phyloP scores from a whole-genome alignment of 2,797 vertebrate genomes.

The Prionace glauca region DNA sequence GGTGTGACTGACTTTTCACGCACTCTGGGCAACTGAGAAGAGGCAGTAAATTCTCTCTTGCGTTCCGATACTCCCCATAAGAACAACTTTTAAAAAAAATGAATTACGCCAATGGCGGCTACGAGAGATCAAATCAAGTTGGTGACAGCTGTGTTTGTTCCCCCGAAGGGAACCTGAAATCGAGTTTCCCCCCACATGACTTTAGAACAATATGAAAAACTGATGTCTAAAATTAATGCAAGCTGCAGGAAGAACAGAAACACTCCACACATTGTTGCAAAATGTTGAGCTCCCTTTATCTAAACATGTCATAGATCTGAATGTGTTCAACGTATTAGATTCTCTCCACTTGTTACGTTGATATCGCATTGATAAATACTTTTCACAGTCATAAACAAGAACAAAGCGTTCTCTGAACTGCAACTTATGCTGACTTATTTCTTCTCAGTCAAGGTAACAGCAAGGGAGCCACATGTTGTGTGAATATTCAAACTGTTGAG shows the following conservation, averaged over 20 bases:
- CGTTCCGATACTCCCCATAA: not conserved
- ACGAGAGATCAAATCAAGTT: constrained; percentile 19
- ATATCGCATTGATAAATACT: not conserved
- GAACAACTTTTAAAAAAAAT: not conserved
- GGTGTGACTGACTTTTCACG: not conserved
- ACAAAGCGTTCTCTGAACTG: not conserved
- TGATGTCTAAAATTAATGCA: constrained; percentile 35
- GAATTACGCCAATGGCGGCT: not conserved
- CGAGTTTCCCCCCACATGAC: not conserved
- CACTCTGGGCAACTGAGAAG: not conserved
- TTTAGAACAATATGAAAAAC: constrained; percentile 24
- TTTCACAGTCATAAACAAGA: not conserved
- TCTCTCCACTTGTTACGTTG: not conserved
- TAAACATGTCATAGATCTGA: constrained; percentile 16
- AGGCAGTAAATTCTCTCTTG: not conserved
- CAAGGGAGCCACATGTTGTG: not conserved
- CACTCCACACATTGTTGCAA: constrained; percentile 28
- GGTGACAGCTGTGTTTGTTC: constrained; percentile 18
- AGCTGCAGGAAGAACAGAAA: constrained; percentile 30
- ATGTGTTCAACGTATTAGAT: not conserved
- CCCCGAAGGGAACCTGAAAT: constrained; percentile 8
- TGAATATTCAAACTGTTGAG: not conserved
- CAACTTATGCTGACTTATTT: not conserved
- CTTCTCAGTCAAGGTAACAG: not conserved
- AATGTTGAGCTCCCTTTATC: constrained; percentile 2